phyloP scores from a whole-genome alignment of 1,140 invertebrate genomes.

The Oedothorax gibbosus region DNA sequence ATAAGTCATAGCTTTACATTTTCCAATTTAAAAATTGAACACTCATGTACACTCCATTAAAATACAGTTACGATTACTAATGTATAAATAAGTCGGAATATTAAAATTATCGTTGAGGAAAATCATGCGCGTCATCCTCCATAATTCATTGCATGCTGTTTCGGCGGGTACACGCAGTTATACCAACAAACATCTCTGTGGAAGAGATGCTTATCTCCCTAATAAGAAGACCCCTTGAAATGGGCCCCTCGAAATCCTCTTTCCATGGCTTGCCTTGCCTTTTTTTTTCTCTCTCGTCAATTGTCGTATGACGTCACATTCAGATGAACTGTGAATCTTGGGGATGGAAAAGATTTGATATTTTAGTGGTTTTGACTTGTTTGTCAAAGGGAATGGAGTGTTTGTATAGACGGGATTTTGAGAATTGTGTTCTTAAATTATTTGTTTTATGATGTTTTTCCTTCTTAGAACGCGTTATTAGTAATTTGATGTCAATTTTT shows the following conservation, averaged over 20 bases:
- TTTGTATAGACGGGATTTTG: background rate
- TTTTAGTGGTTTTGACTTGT: background rate
- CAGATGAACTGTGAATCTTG: background rate
- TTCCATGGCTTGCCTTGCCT: slow-evolving; percentile 4
- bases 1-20: no score
- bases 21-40: no score
- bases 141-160: slow-evolving; percentile 42
- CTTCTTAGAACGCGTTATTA: no score
- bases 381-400: background rate
- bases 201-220: slow-evolving; percentile 42
- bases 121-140: slow-evolving; percentile 27
- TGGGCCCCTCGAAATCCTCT: slow-evolving; percentile 42
- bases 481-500: no score
- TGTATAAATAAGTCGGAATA: no score
- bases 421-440: background rate
- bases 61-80: no score
- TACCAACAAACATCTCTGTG: slow-evolving; percentile 24
- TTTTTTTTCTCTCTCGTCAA: slow-evolving; percentile 15
- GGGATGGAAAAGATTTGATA: no score
- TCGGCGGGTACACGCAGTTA: background rate
- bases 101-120: background rate
- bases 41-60: no score
- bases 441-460: no score
- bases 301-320: slow-evolving; percentile 48
- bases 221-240: slow-evolving; percentile 20